Conservation (phyloP, 2,113 vertebrate genomes). For the Salminus brasiliensis region DNA sequence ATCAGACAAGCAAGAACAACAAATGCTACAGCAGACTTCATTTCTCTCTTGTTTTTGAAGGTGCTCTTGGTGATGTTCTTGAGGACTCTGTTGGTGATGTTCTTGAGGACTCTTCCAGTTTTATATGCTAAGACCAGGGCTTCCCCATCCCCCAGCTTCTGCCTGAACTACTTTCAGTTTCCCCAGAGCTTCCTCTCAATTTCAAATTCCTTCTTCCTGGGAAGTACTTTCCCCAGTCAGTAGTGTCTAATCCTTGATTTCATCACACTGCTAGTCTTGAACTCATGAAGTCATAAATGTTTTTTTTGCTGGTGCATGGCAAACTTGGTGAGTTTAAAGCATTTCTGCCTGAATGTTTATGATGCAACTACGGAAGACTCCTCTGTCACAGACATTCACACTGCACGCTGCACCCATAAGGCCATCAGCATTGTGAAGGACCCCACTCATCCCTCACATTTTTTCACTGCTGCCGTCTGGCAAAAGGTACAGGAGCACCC, state of each 20-base stretch:
- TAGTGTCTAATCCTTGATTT: neutral
- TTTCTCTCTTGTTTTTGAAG: constrained; percentile 15
- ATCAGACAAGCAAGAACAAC: neutral
- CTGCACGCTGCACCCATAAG: too few relatives aligned
- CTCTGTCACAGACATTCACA: too few relatives aligned
- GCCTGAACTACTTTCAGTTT: neutral
- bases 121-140: neutral
- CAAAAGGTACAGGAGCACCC: too few relatives aligned
- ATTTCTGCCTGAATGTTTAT: too few relatives aligned
- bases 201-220: neutral
- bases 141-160: neutral
- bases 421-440: too few relatives aligned
- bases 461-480: too few relatives aligned
- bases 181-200: neutral
- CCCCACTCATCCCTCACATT: too few relatives aligned
- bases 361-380: too few relatives aligned
- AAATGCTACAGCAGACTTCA: constrained; percentile 38
- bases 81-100: neutral
- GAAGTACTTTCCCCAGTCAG: neutral
- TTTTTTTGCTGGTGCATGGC: too few relatives aligned
- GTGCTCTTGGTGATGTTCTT: neutral
- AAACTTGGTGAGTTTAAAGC: too few relatives aligned
- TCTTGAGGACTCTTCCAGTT: neutral
- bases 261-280: neutral
- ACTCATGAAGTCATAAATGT: too few relatives aligned